A percentile compares a stretch with the other conserved stretches of the same genome.
Conservation (phyloP, 2,888 invertebrate genomes). For the Atethmia centrago region DNA sequence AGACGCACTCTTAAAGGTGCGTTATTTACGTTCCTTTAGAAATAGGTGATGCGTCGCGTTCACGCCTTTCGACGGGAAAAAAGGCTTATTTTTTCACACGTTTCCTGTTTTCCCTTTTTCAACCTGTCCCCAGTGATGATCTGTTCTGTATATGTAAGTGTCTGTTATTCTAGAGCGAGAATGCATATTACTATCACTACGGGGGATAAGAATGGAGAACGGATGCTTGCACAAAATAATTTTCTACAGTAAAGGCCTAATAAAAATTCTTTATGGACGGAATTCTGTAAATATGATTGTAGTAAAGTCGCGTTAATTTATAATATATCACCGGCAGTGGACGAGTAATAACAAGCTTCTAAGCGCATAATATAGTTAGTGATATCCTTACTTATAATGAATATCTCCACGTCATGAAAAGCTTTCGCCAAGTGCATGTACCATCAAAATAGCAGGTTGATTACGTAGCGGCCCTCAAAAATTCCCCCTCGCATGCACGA, state of each 20-base stretch:
- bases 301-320: slow-evolving; percentile 5
- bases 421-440: slow-evolving; percentile 53
- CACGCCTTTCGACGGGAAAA: slow-evolving; percentile 81
- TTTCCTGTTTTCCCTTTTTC: slow-evolving; percentile 69
- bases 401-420: slow-evolving; percentile 49
- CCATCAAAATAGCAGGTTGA: slow-evolving; percentile 69
- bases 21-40: slow-evolving; percentile 88
- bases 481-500: slow-evolving; percentile 81
- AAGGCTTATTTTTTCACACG: slow-evolving; percentile 81
- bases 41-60: slow-evolving; percentile 86
- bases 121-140: slow-evolving; percentile 65
- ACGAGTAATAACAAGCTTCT: slow-evolving; percentile 5
- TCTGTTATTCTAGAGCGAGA: slow-evolving; percentile 29
- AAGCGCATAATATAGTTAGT: slow-evolving; percentile 24
- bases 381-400: slow-evolving; percentile 35
- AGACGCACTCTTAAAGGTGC: slow-evolving; percentile 85
- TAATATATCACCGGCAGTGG: not conserved
- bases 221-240: slow-evolving; percentile 19
- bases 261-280: slow-evolving; percentile 21
- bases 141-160: slow-evolving; percentile 54
- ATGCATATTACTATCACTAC: slow-evolving; percentile 29
- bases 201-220: slow-evolving; percentile 20
- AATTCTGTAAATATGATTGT: slow-evolving; percentile 13
- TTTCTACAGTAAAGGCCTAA: slow-evolving; percentile 5
- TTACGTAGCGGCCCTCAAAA: slow-evolving; percentile 76